Conservation (phyloP, 23 tunicate genomes). For the Phallusia fumigata region DNA sequence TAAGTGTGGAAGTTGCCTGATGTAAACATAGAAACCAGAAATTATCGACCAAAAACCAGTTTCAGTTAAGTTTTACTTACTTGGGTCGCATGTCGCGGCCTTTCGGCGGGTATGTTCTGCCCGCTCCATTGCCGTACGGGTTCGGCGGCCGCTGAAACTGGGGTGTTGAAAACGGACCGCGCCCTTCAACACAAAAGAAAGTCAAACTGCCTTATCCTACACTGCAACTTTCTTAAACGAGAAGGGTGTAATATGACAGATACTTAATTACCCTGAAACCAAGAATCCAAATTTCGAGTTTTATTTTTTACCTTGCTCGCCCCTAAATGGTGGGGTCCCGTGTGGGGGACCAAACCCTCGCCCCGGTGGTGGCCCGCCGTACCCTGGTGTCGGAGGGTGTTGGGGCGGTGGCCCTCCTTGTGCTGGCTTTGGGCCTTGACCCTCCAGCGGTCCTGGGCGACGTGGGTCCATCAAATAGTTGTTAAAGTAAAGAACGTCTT, state of each 20-base stretch:
- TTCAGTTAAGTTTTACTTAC: background rate
- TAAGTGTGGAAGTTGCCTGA: too few relatives aligned
- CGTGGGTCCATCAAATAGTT: constrained; percentile 93
- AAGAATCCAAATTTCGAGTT: background rate
- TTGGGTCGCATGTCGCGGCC: constrained; percentile 54
- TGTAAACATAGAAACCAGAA: too few relatives aligned
- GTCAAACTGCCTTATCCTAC: too few relatives aligned
- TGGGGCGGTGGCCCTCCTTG: constrained; percentile 32
- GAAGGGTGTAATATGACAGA: background rate
- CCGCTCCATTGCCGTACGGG: constrained; percentile 75
- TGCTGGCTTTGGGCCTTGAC: constrained; percentile 42
- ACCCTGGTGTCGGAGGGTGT: constrained; percentile 26
- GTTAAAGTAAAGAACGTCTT: constrained; percentile 91
- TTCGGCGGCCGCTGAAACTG: constrained; percentile 82
- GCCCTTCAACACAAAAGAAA: constrained; percentile 8
- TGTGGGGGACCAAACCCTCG: constrained; percentile 65
- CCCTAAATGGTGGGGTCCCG: constrained; percentile 57
- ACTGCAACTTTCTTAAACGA: too few relatives aligned
- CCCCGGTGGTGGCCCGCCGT: constrained; percentile 50
- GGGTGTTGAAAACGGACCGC: constrained; percentile 70
- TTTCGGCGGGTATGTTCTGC: constrained; percentile 84
- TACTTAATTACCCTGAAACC: background rate
- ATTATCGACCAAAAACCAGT: too few relatives aligned
- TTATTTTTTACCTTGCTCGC: constrained; percentile 66
- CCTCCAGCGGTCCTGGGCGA: constrained; percentile 91